A percentile compares a stretch with the other conserved stretches of the same genome.
These are phyloP conservation scores for Solenopsis fugax DNA, from an alignment of 1,140 invertebrate genomes.

Conservation along the genomic window DNA sequence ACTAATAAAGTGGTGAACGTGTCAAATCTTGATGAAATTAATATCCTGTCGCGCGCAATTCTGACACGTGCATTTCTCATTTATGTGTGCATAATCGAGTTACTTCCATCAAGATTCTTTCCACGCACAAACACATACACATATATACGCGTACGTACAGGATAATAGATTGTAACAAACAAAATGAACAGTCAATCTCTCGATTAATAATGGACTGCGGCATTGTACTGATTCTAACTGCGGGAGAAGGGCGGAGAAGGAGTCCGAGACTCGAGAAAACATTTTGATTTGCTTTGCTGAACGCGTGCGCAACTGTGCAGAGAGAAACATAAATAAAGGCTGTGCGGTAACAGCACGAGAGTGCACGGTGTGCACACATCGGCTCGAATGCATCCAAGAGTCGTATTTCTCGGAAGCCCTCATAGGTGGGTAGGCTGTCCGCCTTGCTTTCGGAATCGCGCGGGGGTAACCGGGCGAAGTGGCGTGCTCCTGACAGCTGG, in stretches of 20 bases:
- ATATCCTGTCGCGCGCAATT: slow-evolving; percentile 21
- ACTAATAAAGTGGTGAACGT: slow-evolving; percentile 39
- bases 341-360: slow-evolving; percentile 18
- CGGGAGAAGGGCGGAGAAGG: not conserved
- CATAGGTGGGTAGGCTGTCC: slow-evolving; percentile 61
- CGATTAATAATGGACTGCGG: slow-evolving; percentile 31
- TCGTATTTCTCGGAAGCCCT: slow-evolving; percentile 74
- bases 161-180: slow-evolving; percentile 13
- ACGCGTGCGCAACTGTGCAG: slow-evolving; percentile 41
- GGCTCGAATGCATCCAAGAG: slow-evolving; percentile 67
- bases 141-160: not conserved
- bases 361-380: slow-evolving; percentile 13
- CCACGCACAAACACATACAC: not conserved
- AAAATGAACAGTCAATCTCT: slow-evolving; percentile 24
- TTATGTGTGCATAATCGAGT: not conserved
- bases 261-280: slow-evolving; percentile 52
- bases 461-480: slow-evolving; percentile 62
- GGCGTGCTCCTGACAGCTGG: slow-evolving; percentile 75
- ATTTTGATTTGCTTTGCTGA: slow-evolving; percentile 70
- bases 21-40: slow-evolving; percentile 31
- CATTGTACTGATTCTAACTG: slow-evolving; percentile 20
- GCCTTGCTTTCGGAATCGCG: slow-evolving; percentile 35
- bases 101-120: slow-evolving; percentile 1
- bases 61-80: slow-evolving; percentile 12
- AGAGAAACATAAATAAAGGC: slow-evolving; percentile 71